Conservation (phyloP, 53 echinoderm and acorn worm species). For the Henricia sp. region DNA sequence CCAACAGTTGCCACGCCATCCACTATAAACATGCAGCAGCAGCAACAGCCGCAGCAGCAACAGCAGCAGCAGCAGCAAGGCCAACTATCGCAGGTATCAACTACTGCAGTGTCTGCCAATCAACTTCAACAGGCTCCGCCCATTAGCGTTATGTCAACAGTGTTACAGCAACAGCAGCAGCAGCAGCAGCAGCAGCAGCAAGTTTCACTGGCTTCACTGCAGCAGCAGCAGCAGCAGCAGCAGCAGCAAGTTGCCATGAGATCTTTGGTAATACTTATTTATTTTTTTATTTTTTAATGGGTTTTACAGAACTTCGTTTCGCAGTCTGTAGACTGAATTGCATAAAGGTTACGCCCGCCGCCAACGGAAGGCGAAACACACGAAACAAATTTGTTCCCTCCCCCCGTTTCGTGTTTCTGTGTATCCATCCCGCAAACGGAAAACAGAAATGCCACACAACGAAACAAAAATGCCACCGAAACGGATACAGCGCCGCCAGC, state of each 20-base stretch:
- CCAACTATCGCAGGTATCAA: constrained; percentile 5
- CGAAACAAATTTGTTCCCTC: too few species aligned
- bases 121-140: constrained; percentile 39
- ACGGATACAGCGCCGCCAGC: too few species aligned
- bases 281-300: too few species aligned
- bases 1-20: constrained; percentile 19
- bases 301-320: too few species aligned
- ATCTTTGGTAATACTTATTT: constrained; percentile 12
- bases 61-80: constrained; percentile 55
- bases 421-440: too few species aligned
- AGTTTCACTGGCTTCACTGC: too few species aligned
- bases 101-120: constrained; percentile 19
- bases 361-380: too few species aligned
- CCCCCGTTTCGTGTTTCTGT: too few species aligned
- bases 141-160: constrained; percentile 22
- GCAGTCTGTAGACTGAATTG: not conserved
- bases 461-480: too few species aligned
- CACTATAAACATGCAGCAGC: not conserved
- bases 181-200: constrained; percentile 32
- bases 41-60: constrained; percentile 5
- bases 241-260: constrained; percentile 3
- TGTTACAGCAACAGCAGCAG: constrained; percentile 46
- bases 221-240: constrained; percentile 31
- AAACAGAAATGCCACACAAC: too few species aligned
- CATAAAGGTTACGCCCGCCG: too few species aligned